Evolutionary conservation across 1,140 invertebrate genomes (phyloP).

Genomic region (Drosophila sulfurigaster): DNA sequence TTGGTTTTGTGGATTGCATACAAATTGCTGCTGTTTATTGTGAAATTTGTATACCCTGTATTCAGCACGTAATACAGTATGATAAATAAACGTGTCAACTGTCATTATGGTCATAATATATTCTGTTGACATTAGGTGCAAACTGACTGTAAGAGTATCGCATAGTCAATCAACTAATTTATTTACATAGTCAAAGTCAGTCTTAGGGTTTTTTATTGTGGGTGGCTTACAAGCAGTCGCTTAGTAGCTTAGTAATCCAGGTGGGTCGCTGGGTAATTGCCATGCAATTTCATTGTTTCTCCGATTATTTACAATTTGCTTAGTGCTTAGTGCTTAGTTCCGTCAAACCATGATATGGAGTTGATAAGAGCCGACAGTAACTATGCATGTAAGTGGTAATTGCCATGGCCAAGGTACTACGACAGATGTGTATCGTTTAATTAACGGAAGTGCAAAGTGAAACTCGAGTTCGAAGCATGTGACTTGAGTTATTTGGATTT

Average conservation of each 20-base stretch:
- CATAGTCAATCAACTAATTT: background rate
- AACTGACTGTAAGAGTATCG: conserved; percentile 4
- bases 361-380: conserved; percentile 27
- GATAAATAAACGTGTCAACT: background rate
- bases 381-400: background rate
- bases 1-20: conserved; percentile 33
- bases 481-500: background rate
- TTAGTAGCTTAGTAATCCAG: conserved; percentile 10
- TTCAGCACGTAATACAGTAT: no score
- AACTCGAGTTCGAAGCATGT: background rate
- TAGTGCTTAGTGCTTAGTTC: conserved; percentile 23
- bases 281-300: conserved; percentile 40
- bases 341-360: conserved; percentile 32
- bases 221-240: conserved; percentile 9
- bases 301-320: conserved; percentile 28
- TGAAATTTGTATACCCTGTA: conserved; percentile 24
- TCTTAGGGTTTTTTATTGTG: conserved; percentile 17
- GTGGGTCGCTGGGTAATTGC: conserved; percentile 36
- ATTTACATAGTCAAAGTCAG: conserved; percentile 7
- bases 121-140: background rate
- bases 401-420: conserved; percentile 18
- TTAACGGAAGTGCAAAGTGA: conserved; percentile 7
- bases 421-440: conserved; percentile 28
- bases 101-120: background rate
- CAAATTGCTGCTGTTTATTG: conserved; percentile 35